Percentiles rank a stretch among this genome's conserved stretches.
Conservation (phyloP, 2,888 invertebrate species). For the Endomychus coccineus region DNA sequence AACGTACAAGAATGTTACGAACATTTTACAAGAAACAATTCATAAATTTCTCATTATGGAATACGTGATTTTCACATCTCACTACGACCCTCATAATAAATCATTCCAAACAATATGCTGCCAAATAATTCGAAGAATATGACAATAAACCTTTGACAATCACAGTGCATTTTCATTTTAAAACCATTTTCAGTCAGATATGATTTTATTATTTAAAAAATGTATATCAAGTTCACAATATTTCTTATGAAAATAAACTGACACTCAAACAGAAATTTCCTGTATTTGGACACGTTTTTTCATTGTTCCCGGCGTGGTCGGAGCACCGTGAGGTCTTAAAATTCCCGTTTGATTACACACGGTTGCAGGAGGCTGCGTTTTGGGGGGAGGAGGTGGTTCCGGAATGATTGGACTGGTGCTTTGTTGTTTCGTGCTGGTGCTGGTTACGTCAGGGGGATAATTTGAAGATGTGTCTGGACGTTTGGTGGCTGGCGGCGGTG, state of each 20-base stretch:
- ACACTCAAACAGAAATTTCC: conserved; percentile 78
- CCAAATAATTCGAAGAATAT: too few species aligned
- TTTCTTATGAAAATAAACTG: conserved; percentile 4
- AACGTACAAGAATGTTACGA: too few species aligned
- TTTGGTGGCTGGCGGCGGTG: conserved; percentile 50
- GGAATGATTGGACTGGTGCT: conserved; percentile 46
- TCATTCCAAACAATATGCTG: too few species aligned
- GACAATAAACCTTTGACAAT: conserved; percentile 26
- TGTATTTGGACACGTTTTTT: conserved; percentile 90
- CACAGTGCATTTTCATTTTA: too few species aligned
- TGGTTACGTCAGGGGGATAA: conserved; percentile 44
- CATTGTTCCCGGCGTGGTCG: conserved; percentile 66
- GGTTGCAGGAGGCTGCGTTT: conserved; percentile 44
- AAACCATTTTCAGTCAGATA: too few species aligned
- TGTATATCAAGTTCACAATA: too few species aligned
- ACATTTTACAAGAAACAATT: too few species aligned
- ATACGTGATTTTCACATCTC: too few species aligned
- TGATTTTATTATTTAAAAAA: too few species aligned
- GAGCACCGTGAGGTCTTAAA: conserved; percentile 52
- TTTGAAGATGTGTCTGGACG: conserved; percentile 36
- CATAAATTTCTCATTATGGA: too few species aligned
- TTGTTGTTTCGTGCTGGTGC: conserved; percentile 36
- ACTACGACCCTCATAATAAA: too few species aligned
- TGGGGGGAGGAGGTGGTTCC: conserved; percentile 57
- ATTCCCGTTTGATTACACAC: conserved; percentile 51